Evolutionary conservation across 1,140 invertebrate species (phyloP), one percentile per base, ranked within the genome.

Genomic region (Mesaphorura yosii): DNA sequence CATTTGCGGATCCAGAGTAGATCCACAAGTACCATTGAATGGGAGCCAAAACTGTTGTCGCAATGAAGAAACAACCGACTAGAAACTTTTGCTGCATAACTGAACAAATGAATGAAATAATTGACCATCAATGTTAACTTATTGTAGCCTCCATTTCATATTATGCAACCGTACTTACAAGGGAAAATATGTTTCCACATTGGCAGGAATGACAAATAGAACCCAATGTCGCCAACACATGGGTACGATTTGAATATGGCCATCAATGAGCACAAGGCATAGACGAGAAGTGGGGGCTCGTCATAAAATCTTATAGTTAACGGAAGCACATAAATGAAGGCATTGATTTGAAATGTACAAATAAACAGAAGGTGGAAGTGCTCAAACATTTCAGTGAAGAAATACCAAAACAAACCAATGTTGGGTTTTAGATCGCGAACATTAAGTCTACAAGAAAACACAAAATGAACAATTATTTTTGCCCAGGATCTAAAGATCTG

Each of bases 311-410:
- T 81, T 15, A 96, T 70, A 2, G 86, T 81, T 1, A 96, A 68
- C 7, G 95, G 94, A 22, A 94, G 72, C 23, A 94, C 77, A 70
- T 97, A 98, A 14, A 95, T 76, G 44, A 92, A 78, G 1, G 86
- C 86, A 73, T 98, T 98, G 49, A 98, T 83, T 76, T 98, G 49
- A 41, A 98, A 98, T 53, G 90, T 87, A 65, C 83, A 93, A 1
- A 96, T 81, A 72, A 98, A 99, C 59, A 99, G 80, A 52, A 82
- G 75, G 46, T 89, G 78, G 65, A 98, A 98, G 70, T 98, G 94
- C 64, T 98, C 93, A 45, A 99, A 99, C 88, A 98, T 95, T 75
- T 98, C 94, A 0, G 91, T 96, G 66, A 98, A 98, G 69, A 98
- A 98, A 68, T 98, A 98, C 95, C 95, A 99, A 69, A 96, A 98